Percentiles rank a stretch among this genome's conserved stretches.
phyloP scores from a whole-genome alignment of 2,113 vertebrate genomes.

The Fregata magnificens region DNA sequence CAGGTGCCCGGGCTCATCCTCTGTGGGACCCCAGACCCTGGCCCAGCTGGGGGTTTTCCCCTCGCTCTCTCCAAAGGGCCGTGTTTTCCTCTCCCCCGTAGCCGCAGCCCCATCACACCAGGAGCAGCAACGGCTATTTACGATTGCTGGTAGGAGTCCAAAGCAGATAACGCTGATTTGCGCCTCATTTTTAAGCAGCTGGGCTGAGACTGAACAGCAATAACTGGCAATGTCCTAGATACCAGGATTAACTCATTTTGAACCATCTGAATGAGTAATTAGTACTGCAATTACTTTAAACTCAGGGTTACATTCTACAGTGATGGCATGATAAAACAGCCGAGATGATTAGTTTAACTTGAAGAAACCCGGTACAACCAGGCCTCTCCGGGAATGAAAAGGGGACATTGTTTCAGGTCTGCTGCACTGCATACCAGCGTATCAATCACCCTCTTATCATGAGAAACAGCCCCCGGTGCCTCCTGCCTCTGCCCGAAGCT shows the following conservation, averaged over 20 bases:
- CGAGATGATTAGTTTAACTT: slow-evolving; percentile 53
- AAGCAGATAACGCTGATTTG: background rate
- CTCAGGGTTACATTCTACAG: slow-evolving; percentile 23
- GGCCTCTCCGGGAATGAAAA: slow-evolving; percentile 22
- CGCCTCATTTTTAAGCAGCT: background rate
- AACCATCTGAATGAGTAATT: slow-evolving; percentile 46
- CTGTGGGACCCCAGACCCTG: background rate
- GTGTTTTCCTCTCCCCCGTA: fast-evolving
- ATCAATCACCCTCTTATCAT: slow-evolving; percentile 46
- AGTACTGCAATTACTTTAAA: slow-evolving; percentile 54
- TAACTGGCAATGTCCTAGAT: background rate
- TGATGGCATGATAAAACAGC: slow-evolving; percentile 29
- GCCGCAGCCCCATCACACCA: background rate
- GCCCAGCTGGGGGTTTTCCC: background rate
- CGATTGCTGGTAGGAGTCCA: background rate
- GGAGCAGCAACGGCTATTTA: background rate
- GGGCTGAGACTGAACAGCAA: slow-evolving; percentile 6
- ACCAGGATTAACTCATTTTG: slow-evolving; percentile 33
- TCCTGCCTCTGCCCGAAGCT: background rate
- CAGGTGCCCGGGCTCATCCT: background rate
- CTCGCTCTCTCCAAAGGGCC: background rate
- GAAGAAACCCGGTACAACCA: background rate
- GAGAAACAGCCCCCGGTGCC: background rate
- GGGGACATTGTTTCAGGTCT: slow-evolving; percentile 41
- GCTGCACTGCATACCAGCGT: slow-evolving; percentile 37